These are phyloP conservation scores for Progne subis DNA, from an alignment of 2,113 vertebrate species.

Conservation along the genomic window DNA sequence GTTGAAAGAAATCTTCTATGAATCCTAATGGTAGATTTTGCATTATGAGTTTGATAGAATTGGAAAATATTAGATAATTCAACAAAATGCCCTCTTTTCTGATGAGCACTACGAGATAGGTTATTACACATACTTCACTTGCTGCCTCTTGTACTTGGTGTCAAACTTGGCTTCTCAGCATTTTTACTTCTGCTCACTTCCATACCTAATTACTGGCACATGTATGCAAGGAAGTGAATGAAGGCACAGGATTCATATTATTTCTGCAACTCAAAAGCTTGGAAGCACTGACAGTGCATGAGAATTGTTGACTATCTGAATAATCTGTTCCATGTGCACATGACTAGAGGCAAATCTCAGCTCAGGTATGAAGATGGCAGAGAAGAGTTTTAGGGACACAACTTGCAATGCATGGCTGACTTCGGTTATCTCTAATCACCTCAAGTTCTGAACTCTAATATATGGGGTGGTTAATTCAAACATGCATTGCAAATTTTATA, in stretches of 20 bases:
- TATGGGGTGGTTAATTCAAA: not conserved
- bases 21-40: not conserved
- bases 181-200: not conserved
- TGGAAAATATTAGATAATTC: not conserved
- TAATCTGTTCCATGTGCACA: not conserved
- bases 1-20: not conserved
- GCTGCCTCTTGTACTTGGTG: not conserved
- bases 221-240: fast-evolving
- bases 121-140: not conserved
- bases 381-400: not conserved
- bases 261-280: not conserved
- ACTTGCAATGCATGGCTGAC: not conserved
- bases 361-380: not conserved
- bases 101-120: not conserved
- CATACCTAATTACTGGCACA: not conserved
- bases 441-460: not conserved
- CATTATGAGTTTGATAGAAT: not conserved
- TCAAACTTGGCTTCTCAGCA: not conserved
- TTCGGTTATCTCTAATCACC: not conserved
- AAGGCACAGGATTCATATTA: not conserved
- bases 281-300: not conserved
- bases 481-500: not conserved
- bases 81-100: not conserved
- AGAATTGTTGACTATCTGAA: not conserved
- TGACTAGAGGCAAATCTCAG: not conserved